Percentiles rank a stretch among this genome's conserved stretches.
Evolutionary conservation across 2,797 vertebrate species (phyloP).

Genomic region (Gymnothorax javanicus): DNA sequence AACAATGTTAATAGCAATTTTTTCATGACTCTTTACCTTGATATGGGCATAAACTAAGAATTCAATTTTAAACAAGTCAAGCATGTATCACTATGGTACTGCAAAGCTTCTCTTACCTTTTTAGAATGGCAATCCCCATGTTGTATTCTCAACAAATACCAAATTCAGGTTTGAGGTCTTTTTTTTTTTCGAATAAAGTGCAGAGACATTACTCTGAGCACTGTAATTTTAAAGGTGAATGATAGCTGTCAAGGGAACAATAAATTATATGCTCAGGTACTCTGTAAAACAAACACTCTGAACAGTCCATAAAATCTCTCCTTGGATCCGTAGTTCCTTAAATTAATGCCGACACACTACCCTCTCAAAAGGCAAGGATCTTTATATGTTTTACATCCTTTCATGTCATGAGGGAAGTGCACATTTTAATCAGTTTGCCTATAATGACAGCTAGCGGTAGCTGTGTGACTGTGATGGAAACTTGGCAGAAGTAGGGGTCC

Average conservation of each 20-base stretch:
- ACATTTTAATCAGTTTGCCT: not conserved
- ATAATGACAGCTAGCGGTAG: not conserved
- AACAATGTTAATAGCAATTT: not conserved
- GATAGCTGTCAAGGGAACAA: not conserved
- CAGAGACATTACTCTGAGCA: not conserved
- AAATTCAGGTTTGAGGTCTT: not conserved
- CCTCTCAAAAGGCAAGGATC: not conserved
- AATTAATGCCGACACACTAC: not conserved
- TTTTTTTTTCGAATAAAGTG: not conserved
- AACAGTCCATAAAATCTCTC: not conserved
- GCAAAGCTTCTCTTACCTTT: not conserved
- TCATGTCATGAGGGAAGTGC: not conserved
- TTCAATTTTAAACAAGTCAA: not conserved
- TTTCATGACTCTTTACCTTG: not conserved
- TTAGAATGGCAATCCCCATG: not conserved
- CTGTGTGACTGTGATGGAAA: not conserved
- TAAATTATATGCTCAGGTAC: not conserved
- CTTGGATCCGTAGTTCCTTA: not conserved
- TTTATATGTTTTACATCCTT: not conserved
- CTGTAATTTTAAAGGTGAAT: slow-evolving; percentile 12
- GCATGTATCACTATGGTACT: not conserved
- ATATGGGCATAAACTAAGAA: not conserved
- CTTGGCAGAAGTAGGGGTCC: not conserved
- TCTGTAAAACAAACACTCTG: not conserved
- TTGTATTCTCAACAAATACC: not conserved